Base-by-base conservation (phyloP, 2,797 vertebrate genomes). In the Ispidina picta region DNA sequence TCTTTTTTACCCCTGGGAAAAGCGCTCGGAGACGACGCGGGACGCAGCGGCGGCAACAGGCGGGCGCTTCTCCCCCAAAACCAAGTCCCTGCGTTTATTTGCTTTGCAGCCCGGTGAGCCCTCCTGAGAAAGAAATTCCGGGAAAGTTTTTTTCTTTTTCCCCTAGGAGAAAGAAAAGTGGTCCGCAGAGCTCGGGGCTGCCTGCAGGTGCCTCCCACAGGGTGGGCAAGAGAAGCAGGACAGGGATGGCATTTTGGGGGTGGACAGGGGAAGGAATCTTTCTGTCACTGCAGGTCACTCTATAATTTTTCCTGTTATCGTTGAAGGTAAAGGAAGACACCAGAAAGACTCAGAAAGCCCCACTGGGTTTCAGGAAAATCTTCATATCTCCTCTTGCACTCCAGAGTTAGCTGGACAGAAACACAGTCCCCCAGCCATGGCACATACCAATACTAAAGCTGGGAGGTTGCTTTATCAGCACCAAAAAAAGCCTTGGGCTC, bases 381-480 rank as follows among this genome's bases (percentile, higher is more conserved):
- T 64, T 62, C 39, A 15, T 22, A 4, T 49, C 21, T 43, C 72
- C 62, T 28, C 21, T 22, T 6, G 14, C 5, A 3, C 19, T 51
- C 10, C 31, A 19, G 23, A 19, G 26, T 2, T 3, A 3, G 12
- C 20, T 35, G 43, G 22, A 28, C 5, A 5, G 69, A 76, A 7
- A 10, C 1, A 1, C 72, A 26, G 37, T 9, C 31, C n/a, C 25
- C 17, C 44, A 18, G 15, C 13, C 19, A 3, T 0, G 0, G 4
- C 23, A 5, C 4, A 2, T 5, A 10, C n/a, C 0, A 0, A 4
- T 13, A 4, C 2, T 26, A 8, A 29, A 28, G 13, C 46, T 31
- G 11, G 18, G 46, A 31, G 31, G 11, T 41, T 70, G 37, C 37
- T 71, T 39, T 20, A 51, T 9, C 0, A 1, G 26, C 58, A 39